Percentiles rank a stretch among this genome's conserved stretches.
These are phyloP conservation scores for Philopotamus ludificatus DNA, from an alignment of 1,140 invertebrate species.

Conservation along the genomic window DNA sequence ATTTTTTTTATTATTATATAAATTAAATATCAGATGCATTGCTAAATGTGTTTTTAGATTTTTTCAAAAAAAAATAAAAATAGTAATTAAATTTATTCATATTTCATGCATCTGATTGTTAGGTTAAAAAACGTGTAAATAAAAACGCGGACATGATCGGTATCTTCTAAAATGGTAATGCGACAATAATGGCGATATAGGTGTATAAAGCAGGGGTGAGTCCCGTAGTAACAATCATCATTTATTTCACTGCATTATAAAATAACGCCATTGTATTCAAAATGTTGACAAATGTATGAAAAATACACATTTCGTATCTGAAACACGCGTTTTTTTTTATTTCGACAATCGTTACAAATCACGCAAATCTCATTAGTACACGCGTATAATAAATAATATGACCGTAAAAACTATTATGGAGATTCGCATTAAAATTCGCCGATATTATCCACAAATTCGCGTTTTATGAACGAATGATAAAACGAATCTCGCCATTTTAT, in stretches of 20 bases:
- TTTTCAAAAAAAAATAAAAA: slow-evolving; percentile 1
- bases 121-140: slow-evolving; percentile 11
- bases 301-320: too few relatives aligned
- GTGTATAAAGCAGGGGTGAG: neutral
- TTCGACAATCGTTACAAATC: too few relatives aligned
- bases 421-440: too few relatives aligned
- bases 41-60: neutral
- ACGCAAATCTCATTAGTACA: too few relatives aligned
- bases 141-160: slow-evolving; percentile 7
- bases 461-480: neutral
- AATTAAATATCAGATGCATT: neutral
- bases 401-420: too few relatives aligned
- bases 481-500: neutral
- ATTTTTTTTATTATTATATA: neutral
- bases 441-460: too few relatives aligned
- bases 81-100: too few relatives aligned
- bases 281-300: neutral
- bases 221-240: slow-evolving; percentile 8
- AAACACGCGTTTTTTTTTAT: too few relatives aligned
- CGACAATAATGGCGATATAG: slow-evolving; percentile 11
- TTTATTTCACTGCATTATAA: slow-evolving; percentile 5
- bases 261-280: neutral
- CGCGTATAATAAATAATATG: too few relatives aligned
- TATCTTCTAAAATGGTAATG: slow-evolving; percentile 13
- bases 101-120: neutral